A percentile compares a stretch with the other conserved stretches of the same genome.
Conservation (phyloP, 1,140 invertebrate genomes). For the Drosophila asahinai region DNA sequence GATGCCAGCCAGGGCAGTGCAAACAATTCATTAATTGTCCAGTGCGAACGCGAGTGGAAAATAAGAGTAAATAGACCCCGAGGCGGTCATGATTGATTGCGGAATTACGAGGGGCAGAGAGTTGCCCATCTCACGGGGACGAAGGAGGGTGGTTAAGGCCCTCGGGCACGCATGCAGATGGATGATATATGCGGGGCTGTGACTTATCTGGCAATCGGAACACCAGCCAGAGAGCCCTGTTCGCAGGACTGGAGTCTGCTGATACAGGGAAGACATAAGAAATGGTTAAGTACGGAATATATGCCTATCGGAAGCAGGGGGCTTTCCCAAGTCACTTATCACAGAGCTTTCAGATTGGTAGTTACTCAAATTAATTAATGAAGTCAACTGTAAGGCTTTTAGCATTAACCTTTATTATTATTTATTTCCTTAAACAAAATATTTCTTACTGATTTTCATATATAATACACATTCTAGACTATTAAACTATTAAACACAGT, state of each 20-base stretch:
- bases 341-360: neutral
- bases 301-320: neutral
- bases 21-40: conserved; percentile 66
- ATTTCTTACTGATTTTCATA: no score
- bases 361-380: neutral
- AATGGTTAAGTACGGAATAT: conserved; percentile 1
- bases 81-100: conserved; percentile 57
- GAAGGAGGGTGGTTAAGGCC: neutral
- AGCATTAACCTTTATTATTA: neutral
- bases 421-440: no score
- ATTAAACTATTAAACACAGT: neutral
- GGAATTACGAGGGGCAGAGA: conserved; percentile 15
- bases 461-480: neutral
- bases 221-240: conserved; percentile 1
- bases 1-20: conserved; percentile 13
- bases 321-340: neutral
- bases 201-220: conserved; percentile 43
- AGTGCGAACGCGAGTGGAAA: conserved; percentile 37
- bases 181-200: conserved; percentile 39
- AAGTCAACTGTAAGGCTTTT: neutral
- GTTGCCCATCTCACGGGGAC: neutral
- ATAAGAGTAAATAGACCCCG: conserved; percentile 18
- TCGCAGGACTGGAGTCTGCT: neutral
- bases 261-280: neutral
- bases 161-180: conserved; percentile 21